Conservation (phyloP, 92 coral and sea anemone genomes). For the Ricordea florida region DNA sequence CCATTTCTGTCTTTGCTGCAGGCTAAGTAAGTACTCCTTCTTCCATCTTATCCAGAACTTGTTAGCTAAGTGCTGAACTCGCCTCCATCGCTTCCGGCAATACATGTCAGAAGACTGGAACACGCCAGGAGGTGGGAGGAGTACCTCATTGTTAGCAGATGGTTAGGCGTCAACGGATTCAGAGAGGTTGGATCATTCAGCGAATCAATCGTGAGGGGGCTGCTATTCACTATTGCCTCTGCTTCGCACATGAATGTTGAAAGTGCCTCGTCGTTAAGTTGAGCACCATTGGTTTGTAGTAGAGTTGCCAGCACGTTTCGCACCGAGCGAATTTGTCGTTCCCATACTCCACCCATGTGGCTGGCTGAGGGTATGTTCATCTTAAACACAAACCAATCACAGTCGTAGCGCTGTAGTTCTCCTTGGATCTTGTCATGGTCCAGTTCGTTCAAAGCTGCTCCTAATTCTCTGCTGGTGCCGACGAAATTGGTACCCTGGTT, state of each 20-base stretch:
- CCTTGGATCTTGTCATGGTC: conserved; percentile 14
- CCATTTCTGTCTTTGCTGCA: conserved; percentile 19
- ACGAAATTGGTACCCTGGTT: conserved; percentile 34
- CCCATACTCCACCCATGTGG: conserved; percentile 61
- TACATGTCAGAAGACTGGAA: conserved; percentile 43
- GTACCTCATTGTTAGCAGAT: conserved; percentile 47
- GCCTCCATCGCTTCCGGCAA: conserved; percentile 45
- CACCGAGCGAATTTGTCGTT: conserved; percentile 33
- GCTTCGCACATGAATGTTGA: conserved; percentile 15
- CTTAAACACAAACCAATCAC: conserved; percentile 28
- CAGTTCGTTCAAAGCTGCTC: conserved; percentile 28
- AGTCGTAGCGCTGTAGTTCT: conserved; percentile 3
- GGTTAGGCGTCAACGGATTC: conserved; percentile 38
- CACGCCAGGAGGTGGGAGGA: conserved; percentile 42
- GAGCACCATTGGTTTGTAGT: conserved; percentile 8
- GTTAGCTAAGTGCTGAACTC: conserved; percentile 39
- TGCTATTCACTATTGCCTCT: conserved; percentile 39
- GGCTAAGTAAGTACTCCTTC: conserved; percentile 6
- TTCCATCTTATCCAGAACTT: conserved; percentile 23
- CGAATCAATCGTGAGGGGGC: conserved; percentile 19
- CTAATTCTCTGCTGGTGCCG: conserved; percentile 29
- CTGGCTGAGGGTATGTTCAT: conserved; percentile 48
- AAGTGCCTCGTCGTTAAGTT: conserved; percentile 35
- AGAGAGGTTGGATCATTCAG: conserved; percentile 32
- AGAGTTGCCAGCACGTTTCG: conserved; percentile 28